Conservation (phyloP, 2,888 invertebrate species). For the Dicyrtomina minuta region DNA sequence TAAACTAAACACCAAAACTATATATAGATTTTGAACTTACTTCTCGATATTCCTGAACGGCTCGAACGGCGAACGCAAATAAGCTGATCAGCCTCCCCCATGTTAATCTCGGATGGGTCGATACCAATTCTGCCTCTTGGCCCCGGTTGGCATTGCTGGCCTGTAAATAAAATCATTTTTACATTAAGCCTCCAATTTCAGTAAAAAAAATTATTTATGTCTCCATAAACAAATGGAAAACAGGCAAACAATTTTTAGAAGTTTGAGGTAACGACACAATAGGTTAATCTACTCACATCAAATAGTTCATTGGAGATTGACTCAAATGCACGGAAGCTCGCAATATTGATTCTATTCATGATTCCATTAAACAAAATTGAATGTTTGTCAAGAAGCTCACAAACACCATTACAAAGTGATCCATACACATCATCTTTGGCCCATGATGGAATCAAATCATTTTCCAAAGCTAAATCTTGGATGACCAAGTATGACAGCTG, state of each 20-base stretch:
- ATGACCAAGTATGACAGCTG: conserved; percentile 44
- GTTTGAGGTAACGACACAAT: too few relatives aligned
- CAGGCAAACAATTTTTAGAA: too few relatives aligned
- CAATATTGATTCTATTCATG: conserved; percentile 58
- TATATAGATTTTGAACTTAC: conserved; percentile 18
- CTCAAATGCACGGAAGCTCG: conserved; percentile 54
- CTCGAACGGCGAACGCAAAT: conserved; percentile 58
- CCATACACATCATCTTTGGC: conserved; percentile 57
- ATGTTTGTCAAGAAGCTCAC: conserved; percentile 59
- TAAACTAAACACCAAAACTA: too few relatives aligned
- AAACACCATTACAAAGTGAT: conserved; percentile 58
- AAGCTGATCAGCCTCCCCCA: conserved; percentile 59
- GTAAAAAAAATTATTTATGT: too few relatives aligned
- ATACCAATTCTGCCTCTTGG: too few relatives aligned
- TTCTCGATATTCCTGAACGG: conserved; percentile 56
- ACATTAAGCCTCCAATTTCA: too few relatives aligned
- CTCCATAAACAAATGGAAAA: too few relatives aligned
- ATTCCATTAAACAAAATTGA: conserved; percentile 59
- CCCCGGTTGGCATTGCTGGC: conserved; percentile 34
- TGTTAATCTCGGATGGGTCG: conserved; percentile 54
- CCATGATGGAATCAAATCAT: conserved; percentile 24
- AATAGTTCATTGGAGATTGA: conserved; percentile 59
- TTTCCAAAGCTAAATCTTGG: conserved; percentile 48
- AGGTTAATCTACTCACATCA: conserved; percentile 55
- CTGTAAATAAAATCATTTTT: too few relatives aligned